Evolutionary conservation across 2,888 invertebrate genomes (phyloP).

Genomic region (Dorcus hopei): DNA sequence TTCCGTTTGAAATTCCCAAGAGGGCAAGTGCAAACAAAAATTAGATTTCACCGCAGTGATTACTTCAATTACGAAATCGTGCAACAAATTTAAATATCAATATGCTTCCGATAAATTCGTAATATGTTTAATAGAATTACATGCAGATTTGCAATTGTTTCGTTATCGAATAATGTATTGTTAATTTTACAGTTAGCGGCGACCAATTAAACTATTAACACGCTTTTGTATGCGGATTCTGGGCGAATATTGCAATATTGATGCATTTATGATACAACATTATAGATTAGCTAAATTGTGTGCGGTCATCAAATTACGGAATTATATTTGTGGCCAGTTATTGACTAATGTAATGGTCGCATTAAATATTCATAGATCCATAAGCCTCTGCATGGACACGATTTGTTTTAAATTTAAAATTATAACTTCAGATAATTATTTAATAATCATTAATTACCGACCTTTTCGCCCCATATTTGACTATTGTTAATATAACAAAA

Average conservation of each 20-base stretch:
- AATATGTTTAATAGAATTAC: neutral
- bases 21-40: too few relatives aligned
- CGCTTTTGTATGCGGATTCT: slow-evolving; percentile 14
- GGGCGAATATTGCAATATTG: neutral
- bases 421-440: too few relatives aligned
- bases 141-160: slow-evolving; percentile 1
- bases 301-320: slow-evolving; percentile 1
- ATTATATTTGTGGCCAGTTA: slow-evolving; percentile 1
- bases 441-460: too few relatives aligned
- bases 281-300: slow-evolving; percentile 3
- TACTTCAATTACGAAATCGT: neutral
- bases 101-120: neutral
- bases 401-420: too few relatives aligned
- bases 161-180: slow-evolving; percentile 2
- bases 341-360: slow-evolving; percentile 1
- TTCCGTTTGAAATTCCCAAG: too few relatives aligned
- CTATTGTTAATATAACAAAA: too few relatives aligned
- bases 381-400: too few relatives aligned
- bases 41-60: too few relatives aligned
- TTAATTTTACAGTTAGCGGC: slow-evolving; percentile 10
- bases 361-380: slow-evolving; percentile 1
- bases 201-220: slow-evolving; percentile 12
- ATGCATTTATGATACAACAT: slow-evolving; percentile 3
- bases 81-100: neutral
- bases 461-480: too few relatives aligned